phyloP scores from a whole-genome alignment of 2,113 vertebrate species.

The Ahaetulla prasina region DNA sequence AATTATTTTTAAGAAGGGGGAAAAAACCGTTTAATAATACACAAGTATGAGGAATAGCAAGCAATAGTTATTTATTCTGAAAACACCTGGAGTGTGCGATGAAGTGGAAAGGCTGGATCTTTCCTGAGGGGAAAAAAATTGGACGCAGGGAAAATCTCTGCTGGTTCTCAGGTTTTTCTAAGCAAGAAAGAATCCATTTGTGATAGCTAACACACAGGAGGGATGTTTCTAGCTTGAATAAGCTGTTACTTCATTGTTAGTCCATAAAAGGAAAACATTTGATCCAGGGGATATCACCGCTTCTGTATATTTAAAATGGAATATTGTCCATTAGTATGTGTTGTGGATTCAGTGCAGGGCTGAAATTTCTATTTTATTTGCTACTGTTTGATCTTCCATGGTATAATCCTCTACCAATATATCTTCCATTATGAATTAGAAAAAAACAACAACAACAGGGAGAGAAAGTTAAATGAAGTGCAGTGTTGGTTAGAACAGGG shows the following conservation, averaged over 20 bases:
- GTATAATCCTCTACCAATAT: too few relatives aligned
- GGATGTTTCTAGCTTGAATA: background rate
- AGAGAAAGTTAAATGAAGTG: background rate
- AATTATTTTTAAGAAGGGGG: background rate
- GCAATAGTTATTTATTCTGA: background rate
- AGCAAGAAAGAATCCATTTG: background rate
- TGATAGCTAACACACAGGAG: background rate
- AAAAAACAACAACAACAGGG: background rate
- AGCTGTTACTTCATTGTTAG: background rate
- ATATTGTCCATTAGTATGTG: background rate
- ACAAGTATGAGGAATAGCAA: background rate
- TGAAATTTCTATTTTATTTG: background rate
- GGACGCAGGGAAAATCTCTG: background rate
- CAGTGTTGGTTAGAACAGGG: too few relatives aligned
- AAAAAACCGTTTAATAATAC: background rate
- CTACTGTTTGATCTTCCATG: background rate
- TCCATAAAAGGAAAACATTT: background rate
- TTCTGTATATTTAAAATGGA: background rate
- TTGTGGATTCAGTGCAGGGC: too few relatives aligned
- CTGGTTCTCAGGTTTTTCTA: background rate
- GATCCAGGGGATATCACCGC: background rate
- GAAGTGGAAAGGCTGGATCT: background rate
- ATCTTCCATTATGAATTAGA: background rate
- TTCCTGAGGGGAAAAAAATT: background rate
- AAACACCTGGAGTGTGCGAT: background rate